Base-by-base conservation (phyloP, 2,888 invertebrate genomes). In the Graphium colonna region DNA sequence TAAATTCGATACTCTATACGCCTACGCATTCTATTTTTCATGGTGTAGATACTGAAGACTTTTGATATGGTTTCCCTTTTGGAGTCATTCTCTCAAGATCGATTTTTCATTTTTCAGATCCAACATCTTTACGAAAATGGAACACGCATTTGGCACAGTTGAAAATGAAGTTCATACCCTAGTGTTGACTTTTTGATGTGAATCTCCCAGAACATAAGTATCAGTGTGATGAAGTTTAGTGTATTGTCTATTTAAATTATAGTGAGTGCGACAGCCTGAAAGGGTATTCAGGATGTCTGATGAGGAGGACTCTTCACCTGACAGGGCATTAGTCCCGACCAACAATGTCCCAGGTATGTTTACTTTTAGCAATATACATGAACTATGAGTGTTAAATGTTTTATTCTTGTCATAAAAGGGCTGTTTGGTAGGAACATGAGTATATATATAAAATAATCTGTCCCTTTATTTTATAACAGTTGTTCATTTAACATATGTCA, bases 261-360 rank as follows among this genome's bases (percentile, higher is more conserved):
- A 52, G 40, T 58, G 52, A 36, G 38, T 55, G 52, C 12, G 41
- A 41, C 42, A 44, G 56, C 59, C 59, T 53, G 58, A 54, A 49
- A 50, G 36, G n/a, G 45, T 57, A 44, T 52, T 49, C 60, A 79
- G 65, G 56, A 90, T 90, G 90, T 89, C 90, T 40, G 90, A 90
- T 45, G 90, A 90, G 49, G 90, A 90, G 58, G 90, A 90, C 45
- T 80, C 83, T 1, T 86, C 88, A 15, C 80, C 87, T 3, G 90
- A 89, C 51, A 69, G 79, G 79, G 88, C 82, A 0, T 65, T 87
- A 60, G 77, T 73, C 59, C 84, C 88, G 28, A 82, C 75, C 48
- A 87, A 83, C 56, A 88, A 77, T 79, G 78, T 86, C 42, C 87
- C 89, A 61, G 88, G 90, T 90, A 64, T 74, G 68, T 26, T 28